phyloP scores from a whole-genome alignment of 2,888 invertebrate genomes.

The Colletes collaris region DNA sequence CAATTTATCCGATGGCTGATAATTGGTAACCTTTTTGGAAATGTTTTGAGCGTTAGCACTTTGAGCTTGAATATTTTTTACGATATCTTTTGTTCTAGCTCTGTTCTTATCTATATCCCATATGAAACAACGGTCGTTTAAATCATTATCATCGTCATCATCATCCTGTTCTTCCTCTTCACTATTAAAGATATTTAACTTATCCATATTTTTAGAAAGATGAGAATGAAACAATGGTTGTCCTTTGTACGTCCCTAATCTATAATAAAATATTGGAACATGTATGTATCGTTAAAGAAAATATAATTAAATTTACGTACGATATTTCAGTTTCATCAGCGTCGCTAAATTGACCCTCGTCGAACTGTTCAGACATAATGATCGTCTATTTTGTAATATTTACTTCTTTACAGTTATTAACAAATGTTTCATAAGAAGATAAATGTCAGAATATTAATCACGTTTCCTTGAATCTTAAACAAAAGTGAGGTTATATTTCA shows the following conservation, averaged over 20 bases:
- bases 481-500: constrained; percentile 16
- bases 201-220: constrained; percentile 23
- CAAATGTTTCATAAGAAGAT: not conserved
- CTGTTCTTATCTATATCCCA: constrained; percentile 65
- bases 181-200: constrained; percentile 48
- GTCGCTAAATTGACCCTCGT: constrained; percentile 83
- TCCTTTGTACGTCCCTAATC: constrained; percentile 25
- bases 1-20: constrained; percentile 92
- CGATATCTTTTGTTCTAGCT: constrained; percentile 57
- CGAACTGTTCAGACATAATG: constrained; percentile 25
- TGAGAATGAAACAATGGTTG: constrained; percentile 26
- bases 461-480: not conserved
- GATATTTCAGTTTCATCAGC: constrained; percentile 78
- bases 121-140: constrained; percentile 65
- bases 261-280: constrained; percentile 18
- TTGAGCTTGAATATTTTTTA: constrained; percentile 71
- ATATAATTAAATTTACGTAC: constrained; percentile 57
- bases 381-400: not conserved
- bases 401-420: constrained; percentile 2
- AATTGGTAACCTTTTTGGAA: constrained; percentile 87
- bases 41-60: constrained; percentile 84
- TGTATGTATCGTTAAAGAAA: constrained; percentile 7
- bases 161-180: constrained; percentile 55
- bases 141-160: constrained; percentile 39
- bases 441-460: not conserved